phyloP scores from a whole-genome alignment of 2,888 invertebrate species.

The Diplazon laetatorius region DNA sequence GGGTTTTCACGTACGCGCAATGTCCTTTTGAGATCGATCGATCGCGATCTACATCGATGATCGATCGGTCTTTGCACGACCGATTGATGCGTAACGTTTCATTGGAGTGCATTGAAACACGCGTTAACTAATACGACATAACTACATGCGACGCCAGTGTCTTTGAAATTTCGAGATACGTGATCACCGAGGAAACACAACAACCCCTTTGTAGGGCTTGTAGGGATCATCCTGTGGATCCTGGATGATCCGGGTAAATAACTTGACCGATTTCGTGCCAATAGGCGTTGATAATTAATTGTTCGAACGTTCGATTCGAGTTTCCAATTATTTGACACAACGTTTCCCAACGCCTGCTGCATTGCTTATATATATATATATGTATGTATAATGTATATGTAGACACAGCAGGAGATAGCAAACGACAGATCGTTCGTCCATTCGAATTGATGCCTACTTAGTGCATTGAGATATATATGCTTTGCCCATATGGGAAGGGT shows the following conservation, averaged over 20 bases:
- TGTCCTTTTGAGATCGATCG: too few relatives aligned
- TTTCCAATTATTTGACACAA: slow-evolving; percentile 75
- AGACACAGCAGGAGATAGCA: too few relatives aligned
- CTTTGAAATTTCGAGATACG: too few relatives aligned
- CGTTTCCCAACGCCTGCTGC: slow-evolving; percentile 38
- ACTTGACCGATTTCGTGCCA: slow-evolving; percentile 58
- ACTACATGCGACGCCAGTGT: slow-evolving; percentile 4
- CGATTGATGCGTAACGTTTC: too few relatives aligned
- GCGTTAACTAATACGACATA: slow-evolving; percentile 2
- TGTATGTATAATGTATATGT: too few relatives aligned
- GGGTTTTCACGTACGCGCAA: too few relatives aligned
- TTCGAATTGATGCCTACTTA: too few relatives aligned
- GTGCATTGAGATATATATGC: too few relatives aligned
- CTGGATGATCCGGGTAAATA: slow-evolving; percentile 59
- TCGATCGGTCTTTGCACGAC: slow-evolving; percentile 13
- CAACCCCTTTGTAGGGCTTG: slow-evolving; percentile 17
- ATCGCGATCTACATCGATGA: slow-evolving; percentile 11
- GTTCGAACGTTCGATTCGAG: slow-evolving; percentile 71
- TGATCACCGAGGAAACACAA: slow-evolving; percentile 50
- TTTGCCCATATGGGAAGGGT: neutral
- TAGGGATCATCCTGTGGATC: slow-evolving; percentile 51
- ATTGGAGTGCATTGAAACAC: slow-evolving; percentile 26
- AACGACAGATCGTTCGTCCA: too few relatives aligned
- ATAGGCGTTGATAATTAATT: slow-evolving; percentile 72
- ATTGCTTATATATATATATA: slow-evolving; percentile 3